Evolutionary conservation across 92 coral and sea anemone genomes (phyloP).

Genomic region (Desmophyllum pertusum): DNA sequence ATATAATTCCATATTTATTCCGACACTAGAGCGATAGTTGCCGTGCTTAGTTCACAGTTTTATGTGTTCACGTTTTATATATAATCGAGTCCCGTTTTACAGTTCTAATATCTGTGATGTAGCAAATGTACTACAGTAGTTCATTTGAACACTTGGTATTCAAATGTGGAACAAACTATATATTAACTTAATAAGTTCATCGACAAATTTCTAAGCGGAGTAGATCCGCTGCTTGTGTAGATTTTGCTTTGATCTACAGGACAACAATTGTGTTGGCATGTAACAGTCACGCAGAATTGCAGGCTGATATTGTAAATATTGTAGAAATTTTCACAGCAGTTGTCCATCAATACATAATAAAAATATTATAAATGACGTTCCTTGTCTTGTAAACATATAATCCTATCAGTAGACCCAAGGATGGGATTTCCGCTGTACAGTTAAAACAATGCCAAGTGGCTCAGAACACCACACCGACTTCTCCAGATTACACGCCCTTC

Average conservation of each 20-base stretch:
- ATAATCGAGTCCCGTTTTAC: neutral
- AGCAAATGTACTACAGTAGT: neutral
- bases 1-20: slow-evolving; percentile 23
- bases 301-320: slow-evolving; percentile 17
- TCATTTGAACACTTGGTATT: neutral
- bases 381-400: neutral
- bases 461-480: too few species aligned
- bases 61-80: neutral
- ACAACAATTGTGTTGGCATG: neutral
- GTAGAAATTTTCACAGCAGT: slow-evolving; percentile 15
- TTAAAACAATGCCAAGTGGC: too few species aligned
- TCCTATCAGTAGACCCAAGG: neutral
- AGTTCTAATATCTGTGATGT: neutral
- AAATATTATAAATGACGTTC: too few species aligned
- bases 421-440: too few species aligned
- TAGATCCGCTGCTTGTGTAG: neutral
- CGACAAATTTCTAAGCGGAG: neutral
- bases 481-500: too few species aligned
- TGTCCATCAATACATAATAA: neutral
- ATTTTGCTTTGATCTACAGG: neutral
- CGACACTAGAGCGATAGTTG: neutral
- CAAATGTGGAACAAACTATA: neutral
- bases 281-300: neutral
- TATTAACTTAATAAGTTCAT: slow-evolving; percentile 2
- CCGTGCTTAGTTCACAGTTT: neutral